Percentiles rank a stretch among this genome's conserved stretches.
Evolutionary conservation across 2,797 vertebrate genomes (phyloP).

Genomic region (Salarias fasciatus): DNA sequence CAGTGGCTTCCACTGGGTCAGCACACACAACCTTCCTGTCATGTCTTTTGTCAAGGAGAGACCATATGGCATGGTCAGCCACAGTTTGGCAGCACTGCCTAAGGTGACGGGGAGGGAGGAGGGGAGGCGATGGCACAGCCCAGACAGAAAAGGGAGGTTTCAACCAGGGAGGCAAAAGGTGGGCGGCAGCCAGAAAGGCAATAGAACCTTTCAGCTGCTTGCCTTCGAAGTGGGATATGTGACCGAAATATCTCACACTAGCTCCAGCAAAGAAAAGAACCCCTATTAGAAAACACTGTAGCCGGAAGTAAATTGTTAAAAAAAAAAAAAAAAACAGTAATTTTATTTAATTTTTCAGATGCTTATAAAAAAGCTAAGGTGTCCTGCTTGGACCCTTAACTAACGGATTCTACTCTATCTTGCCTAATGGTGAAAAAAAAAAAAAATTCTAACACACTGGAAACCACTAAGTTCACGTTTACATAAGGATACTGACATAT

Average conservation of each 20-base stretch:
- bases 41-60: slow-evolving; percentile 63
- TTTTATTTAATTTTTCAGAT: no score
- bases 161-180: slow-evolving; percentile 51
- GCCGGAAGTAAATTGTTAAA: no score
- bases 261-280: neutral
- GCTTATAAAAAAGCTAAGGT: no score
- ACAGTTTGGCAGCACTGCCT: slow-evolving; percentile 59
- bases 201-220: slow-evolving; percentile 40
- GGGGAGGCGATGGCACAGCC: slow-evolving; percentile 51
- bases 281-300: neutral
- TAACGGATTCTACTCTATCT: no score
- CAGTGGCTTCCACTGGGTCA: slow-evolving; percentile 28
- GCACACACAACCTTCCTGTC: slow-evolving; percentile 46
- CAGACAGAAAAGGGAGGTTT: slow-evolving; percentile 50
- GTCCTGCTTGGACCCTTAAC: no score
- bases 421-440: no score
- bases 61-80: slow-evolving; percentile 71
- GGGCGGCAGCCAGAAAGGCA: slow-evolving; percentile 56
- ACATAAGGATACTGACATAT: no score
- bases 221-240: slow-evolving; percentile 17
- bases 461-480: no score
- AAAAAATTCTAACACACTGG: no score
- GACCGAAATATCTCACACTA: slow-evolving; percentile 19
- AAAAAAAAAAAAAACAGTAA: no score
- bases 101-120: slow-evolving; percentile 45